Evolutionary conservation across 2,113 vertebrate species (phyloP).

Genomic region (Ursus arctos): DNA sequence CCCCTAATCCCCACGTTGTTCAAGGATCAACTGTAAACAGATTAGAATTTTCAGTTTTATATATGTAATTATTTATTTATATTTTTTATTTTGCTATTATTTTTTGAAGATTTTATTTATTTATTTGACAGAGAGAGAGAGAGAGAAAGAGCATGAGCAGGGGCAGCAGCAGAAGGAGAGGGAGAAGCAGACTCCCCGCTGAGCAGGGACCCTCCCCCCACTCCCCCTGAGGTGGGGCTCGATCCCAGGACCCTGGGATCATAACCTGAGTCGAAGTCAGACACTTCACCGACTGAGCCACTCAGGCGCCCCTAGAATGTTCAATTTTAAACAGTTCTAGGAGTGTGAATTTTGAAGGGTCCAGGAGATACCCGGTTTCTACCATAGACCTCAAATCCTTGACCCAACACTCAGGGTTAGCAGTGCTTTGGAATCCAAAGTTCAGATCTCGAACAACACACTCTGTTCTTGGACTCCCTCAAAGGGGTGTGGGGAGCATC

Average conservation of each 20-base stretch:
- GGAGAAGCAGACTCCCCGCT: background rate
- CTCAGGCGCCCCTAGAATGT: background rate
- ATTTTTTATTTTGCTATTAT: background rate
- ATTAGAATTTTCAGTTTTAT: background rate
- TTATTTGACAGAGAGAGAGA: background rate
- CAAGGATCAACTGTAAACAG: background rate
- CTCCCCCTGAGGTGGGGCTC: background rate
- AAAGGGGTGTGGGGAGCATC: background rate
- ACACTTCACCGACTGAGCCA: background rate
- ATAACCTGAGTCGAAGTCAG: background rate
- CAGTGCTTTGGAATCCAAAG: too few species aligned
- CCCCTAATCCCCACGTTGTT: background rate
- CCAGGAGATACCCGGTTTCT: background rate
- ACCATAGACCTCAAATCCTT: background rate
- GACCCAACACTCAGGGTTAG: background rate
- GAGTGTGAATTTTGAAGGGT: background rate
- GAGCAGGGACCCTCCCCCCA: too few species aligned
- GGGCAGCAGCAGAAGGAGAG: background rate
- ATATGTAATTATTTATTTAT: background rate
- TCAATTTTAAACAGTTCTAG: background rate
- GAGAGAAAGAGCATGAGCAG: too few species aligned
- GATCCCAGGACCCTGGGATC: background rate
- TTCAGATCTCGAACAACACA: background rate
- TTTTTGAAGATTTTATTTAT: background rate
- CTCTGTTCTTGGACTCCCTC: background rate